Conservation (phyloP, 2,888 invertebrate species). For the Eumerus sabulonum region DNA sequence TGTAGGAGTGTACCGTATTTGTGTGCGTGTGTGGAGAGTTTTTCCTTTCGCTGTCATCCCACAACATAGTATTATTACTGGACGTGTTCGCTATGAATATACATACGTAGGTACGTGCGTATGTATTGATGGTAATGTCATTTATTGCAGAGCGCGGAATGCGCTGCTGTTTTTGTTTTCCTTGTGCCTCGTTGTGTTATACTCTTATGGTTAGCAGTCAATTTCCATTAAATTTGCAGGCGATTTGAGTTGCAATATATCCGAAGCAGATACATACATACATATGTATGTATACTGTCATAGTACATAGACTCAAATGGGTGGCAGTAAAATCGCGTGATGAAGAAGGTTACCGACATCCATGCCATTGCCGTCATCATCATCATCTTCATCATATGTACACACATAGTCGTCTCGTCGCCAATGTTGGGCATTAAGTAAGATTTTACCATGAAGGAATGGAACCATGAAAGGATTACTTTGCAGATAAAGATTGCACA, state of each 20-base stretch:
- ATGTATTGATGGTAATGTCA: constrained; percentile 48
- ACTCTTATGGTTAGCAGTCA: constrained; percentile 49
- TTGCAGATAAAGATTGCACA: constrained; percentile 6
- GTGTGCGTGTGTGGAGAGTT: constrained; percentile 34
- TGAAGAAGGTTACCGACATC: constrained; percentile 4
- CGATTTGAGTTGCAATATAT: constrained; percentile 46
- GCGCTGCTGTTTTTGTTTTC: constrained; percentile 1
- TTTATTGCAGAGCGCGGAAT: constrained; percentile 50
- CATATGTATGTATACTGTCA: too few relatives aligned
- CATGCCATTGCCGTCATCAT: constrained; percentile 1
- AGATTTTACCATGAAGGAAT: not conserved
- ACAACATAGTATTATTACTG: constrained; percentile 42
- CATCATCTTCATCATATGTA: too few relatives aligned
- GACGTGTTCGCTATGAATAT: not conserved
- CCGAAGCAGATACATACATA: constrained; percentile 19
- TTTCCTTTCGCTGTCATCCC: constrained; percentile 11
- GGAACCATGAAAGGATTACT: not conserved
- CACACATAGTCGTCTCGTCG: too few relatives aligned
- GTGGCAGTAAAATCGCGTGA: constrained; percentile 20
- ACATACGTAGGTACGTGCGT: not conserved
- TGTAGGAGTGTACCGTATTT: constrained; percentile 20
- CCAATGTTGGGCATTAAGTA: not conserved
- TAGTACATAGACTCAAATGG: constrained; percentile 1
- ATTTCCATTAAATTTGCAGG: constrained; percentile 52
- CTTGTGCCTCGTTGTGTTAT: constrained; percentile 10